phyloP scores from a whole-genome alignment of 2,113 vertebrate species.

The Hippoglossus stenolepis region DNA sequence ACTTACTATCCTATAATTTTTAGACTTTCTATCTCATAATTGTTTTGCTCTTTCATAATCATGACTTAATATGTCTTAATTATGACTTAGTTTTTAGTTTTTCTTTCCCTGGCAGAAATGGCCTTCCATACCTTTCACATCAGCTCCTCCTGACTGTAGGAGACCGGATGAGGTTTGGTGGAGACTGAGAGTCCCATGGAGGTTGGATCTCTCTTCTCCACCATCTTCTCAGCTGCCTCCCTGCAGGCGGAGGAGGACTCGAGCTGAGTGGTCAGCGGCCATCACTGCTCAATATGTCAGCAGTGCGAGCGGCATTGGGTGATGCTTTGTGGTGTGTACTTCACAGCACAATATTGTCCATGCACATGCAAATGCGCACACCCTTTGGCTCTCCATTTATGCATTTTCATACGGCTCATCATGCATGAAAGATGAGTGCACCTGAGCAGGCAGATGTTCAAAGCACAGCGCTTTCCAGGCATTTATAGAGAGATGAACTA shows the following conservation, averaged over 20 bases:
- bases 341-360: neutral
- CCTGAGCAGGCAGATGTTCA: constrained; percentile 26
- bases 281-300: constrained; percentile 42
- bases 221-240: neutral
- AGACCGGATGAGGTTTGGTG: neutral
- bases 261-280: constrained; percentile 3
- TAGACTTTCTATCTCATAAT: too few relatives aligned
- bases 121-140: neutral
- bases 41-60: too few relatives aligned
- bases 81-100: too few relatives aligned
- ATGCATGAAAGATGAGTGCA: constrained; percentile 46
- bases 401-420: constrained; percentile 16
- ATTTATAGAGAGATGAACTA: neutral
- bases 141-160: neutral
- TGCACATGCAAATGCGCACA: neutral
- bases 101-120: too few relatives aligned
- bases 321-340: constrained; percentile 18
- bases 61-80: too few relatives aligned
- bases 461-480: neutral
- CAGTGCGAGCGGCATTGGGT: constrained; percentile 5
- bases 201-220: constrained; percentile 9
- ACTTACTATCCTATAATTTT: too few relatives aligned
- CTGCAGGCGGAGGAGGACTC: constrained; percentile 8
- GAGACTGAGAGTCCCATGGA: constrained; percentile 2
- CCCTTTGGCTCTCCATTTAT: constrained; percentile 12